These are phyloP conservation scores for Fragum whitleyi DNA, from an alignment of 2,888 invertebrate genomes.

Conservation along the genomic window DNA sequence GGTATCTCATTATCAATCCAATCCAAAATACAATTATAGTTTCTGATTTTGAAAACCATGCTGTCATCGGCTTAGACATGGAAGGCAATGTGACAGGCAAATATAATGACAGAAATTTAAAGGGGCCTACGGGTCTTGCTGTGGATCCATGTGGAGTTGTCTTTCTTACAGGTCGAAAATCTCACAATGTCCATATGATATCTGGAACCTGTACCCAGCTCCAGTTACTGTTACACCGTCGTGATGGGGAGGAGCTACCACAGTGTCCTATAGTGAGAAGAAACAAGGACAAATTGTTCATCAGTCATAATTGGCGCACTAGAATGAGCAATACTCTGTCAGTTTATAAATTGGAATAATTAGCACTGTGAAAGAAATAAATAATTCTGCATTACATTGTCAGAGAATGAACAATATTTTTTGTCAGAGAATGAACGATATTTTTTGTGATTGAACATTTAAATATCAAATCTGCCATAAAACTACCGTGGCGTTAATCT, in stretches of 20 bases:
- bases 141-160: not conserved
- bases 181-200: constrained; percentile 18
- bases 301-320: constrained; percentile 20
- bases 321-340: not conserved
- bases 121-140: constrained; percentile 3
- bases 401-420: not conserved
- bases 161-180: constrained; percentile 11
- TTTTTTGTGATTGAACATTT: too few relatives aligned
- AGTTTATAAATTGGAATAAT: not conserved
- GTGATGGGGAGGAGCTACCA: constrained; percentile 15
- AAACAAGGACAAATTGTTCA: not conserved
- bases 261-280: not conserved
- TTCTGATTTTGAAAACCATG: constrained; percentile 17
- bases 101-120: constrained; percentile 6
- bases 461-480: too few relatives aligned
- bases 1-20: constrained; percentile 15
- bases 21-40: not conserved
- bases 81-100: not conserved
- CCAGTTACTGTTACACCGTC: not conserved
- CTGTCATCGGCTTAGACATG: not conserved
- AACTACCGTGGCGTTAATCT: too few relatives aligned
- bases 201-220: not conserved
- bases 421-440: too few relatives aligned
- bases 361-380: too few relatives aligned
- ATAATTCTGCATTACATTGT: not conserved